Percentiles rank a stretch among this genome's conserved stretches.
These are phyloP conservation scores for Peromyscus nudipes DNA, from an alignment of 2,797 vertebrate species.

Conservation along the genomic window DNA sequence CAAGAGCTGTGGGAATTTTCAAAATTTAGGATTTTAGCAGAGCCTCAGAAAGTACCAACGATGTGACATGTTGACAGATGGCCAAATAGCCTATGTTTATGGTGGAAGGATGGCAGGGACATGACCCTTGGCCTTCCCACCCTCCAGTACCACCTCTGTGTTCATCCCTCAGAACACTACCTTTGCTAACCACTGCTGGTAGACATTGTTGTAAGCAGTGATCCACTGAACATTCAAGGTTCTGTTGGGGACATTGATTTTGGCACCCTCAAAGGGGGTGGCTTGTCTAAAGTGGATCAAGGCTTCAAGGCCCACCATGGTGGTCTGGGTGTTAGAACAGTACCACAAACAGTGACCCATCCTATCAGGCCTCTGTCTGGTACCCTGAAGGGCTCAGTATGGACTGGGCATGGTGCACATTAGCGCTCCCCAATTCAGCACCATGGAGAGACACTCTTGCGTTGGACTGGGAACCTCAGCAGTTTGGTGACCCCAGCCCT, in stretches of 20 bases:
- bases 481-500: neutral
- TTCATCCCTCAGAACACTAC: neutral
- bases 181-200: slow-evolving; percentile 66
- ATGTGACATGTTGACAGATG: neutral
- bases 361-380: no score
- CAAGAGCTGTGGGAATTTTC: neutral
- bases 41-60: neutral
- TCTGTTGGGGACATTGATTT: slow-evolving; percentile 53
- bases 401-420: neutral
- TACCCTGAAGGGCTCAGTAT: neutral
- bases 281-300: slow-evolving; percentile 59
- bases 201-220: slow-evolving; percentile 2
- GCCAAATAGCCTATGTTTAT: neutral
- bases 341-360: slow-evolving; percentile 25
- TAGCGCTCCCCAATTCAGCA: neutral
- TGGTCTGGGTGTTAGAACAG: slow-evolving; percentile 63
- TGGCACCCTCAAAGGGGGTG: neutral
- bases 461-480: neutral
- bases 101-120: neutral
- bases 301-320: slow-evolving; percentile 64
- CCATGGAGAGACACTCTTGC: neutral
- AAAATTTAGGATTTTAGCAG: neutral
- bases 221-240: neutral
- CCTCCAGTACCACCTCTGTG: accelerated
- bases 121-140: neutral